A percentile compares a stretch with the other conserved stretches of the same genome.
Conservation (phyloP, 2,113 vertebrate genomes). For the Clupea harengus region DNA sequence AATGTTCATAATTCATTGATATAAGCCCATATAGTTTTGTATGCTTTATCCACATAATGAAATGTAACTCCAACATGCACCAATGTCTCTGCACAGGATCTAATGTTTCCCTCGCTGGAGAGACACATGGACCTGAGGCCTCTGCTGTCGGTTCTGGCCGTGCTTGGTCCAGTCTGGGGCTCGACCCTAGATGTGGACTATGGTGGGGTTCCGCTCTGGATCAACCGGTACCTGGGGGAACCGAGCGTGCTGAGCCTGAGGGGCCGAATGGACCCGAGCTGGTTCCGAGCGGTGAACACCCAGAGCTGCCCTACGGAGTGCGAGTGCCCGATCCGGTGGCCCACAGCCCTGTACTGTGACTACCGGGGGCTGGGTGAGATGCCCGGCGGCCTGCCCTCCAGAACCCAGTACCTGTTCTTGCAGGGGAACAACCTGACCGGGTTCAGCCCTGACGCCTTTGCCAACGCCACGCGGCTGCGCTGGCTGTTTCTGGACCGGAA, state of each 20-base stretch:
- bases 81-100: background rate
- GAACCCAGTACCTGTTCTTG: conserved; percentile 71
- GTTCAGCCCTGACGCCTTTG: conserved; percentile 51
- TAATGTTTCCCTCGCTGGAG: background rate
- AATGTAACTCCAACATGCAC: background rate
- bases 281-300: conserved; percentile 62
- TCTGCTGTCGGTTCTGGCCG: conserved; percentile 31
- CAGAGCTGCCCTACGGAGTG: conserved; percentile 65
- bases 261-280: conserved; percentile 60
- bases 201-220: conserved; percentile 71
- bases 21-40: background rate
- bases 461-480: conserved; percentile 62
- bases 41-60: background rate
- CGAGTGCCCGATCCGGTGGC: conserved; percentile 75
- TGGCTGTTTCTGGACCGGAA: conserved; percentile 76
- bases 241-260: conserved; percentile 71
- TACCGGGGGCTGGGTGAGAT: conserved; percentile 54
- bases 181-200: conserved; percentile 60
- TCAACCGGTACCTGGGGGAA: conserved; percentile 69
- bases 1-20: background rate
- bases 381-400: conserved; percentile 55
- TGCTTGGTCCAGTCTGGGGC: conserved; percentile 35
- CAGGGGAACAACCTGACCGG: conserved; percentile 69
- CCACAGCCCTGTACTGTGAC: conserved; percentile 72
- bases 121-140: conserved; percentile 34